These are phyloP conservation scores for Ibycter americanus DNA, from an alignment of 2,797 vertebrate species.

Conservation along the genomic window DNA sequence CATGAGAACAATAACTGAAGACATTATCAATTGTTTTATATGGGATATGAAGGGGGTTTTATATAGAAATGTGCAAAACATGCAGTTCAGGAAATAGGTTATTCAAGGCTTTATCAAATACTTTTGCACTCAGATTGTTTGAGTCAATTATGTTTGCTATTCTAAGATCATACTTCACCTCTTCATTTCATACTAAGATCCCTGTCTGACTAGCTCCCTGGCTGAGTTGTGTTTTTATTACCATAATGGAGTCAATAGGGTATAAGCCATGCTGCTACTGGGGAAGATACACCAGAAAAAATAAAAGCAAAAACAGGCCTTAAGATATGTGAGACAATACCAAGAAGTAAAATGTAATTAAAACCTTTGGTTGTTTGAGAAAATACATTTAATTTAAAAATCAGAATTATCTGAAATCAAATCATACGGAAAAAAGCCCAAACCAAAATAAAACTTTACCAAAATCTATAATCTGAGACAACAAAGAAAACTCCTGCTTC, in stretches of 20 bases:
- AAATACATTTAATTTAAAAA: not conserved
- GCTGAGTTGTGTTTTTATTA: not conserved
- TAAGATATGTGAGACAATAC: not conserved
- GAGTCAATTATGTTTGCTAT: not conserved
- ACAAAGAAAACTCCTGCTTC: not conserved
- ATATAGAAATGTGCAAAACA: not conserved
- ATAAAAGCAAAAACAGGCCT: not conserved
- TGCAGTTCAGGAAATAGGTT: not conserved
- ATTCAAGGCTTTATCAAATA: not conserved
- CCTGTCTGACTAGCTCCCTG: not conserved
- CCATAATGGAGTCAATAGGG: not conserved
- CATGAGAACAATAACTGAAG: not conserved
- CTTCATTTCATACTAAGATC: not conserved
- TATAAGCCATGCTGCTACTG: not conserved
- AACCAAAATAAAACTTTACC: not conserved
- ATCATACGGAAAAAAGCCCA: not conserved
- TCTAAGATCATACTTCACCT: not conserved
- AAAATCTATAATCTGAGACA: not conserved
- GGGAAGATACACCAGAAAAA: not conserved
- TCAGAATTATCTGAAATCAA: not conserved
- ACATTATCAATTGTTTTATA: not conserved
- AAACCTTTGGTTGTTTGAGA: not conserved
- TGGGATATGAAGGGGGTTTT: not conserved
- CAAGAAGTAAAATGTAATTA: not conserved
- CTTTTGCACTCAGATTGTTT: not conserved